Evolutionary conservation across 2,113 vertebrate genomes (phyloP).

Genomic region (Otocyon megalotis): DNA sequence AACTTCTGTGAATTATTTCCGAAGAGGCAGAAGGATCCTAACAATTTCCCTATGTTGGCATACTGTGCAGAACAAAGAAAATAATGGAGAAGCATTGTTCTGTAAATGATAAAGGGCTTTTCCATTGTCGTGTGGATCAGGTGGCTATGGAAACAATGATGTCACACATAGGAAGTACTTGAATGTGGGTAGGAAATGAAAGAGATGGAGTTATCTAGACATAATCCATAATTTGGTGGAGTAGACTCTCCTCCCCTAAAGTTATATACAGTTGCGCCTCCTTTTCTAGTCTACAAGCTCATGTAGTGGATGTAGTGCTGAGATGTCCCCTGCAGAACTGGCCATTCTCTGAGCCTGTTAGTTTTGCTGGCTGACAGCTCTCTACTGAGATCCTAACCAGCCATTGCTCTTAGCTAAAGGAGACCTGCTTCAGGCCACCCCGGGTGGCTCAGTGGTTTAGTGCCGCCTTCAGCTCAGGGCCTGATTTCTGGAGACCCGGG

Average conservation of each 20-base stretch:
- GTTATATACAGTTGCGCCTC: neutral
- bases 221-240: neutral
- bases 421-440: neutral
- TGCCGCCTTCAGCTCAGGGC: too few species aligned
- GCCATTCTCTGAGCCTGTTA: neutral
- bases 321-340: neutral
- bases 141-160: neutral
- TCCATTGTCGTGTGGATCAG: neutral
- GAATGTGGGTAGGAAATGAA: neutral
- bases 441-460: too few species aligned
- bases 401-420: neutral
- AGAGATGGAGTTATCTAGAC: neutral
- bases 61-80: neutral
- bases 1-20: constrained; percentile 26
- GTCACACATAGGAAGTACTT: neutral
- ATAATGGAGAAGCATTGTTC: neutral
- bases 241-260: neutral
- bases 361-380: neutral
- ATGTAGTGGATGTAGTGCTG: neutral
- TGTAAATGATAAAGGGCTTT: neutral
- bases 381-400: neutral
- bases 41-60: neutral
- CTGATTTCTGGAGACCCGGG: too few species aligned
- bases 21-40: neutral
- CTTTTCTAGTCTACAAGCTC: neutral